Evolutionary conservation across 2,888 invertebrate species (phyloP), one percentile per base, ranked within the genome.

Genomic region (Trichopria drosophilae): DNA sequence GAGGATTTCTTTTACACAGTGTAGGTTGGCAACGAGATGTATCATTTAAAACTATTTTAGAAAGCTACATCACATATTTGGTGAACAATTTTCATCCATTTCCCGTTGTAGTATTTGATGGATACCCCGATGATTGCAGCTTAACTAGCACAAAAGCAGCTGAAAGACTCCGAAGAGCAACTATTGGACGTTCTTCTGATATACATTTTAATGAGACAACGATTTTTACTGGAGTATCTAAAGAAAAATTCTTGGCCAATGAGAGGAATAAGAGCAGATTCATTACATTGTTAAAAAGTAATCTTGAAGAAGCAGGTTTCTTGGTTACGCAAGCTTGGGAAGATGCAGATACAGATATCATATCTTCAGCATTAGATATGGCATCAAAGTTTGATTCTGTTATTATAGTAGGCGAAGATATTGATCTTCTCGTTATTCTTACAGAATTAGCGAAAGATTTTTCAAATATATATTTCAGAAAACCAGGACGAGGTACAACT

Each of bases 271-370:
- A 63, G 53, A 52, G 51, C n/a, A 60, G 39, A 51, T 20, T 67
- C 50, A 67, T 69, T 51, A 51, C 62, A 35, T 67, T 71, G 67
- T 60, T 71, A 43, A 55, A 60, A 62, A 63, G 67, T 62, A 66
- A 67, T 61, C 68, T 73, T 36, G 49, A 66, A 63, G 51, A 62
- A 64, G 65, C 61, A 53, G 63, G 66, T 66, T 72, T 72, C 60
- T 62, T 62, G 54, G 68, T 67, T 61, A 66, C 68, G 64, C 65
- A 67, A 65, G 67, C 68, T 51, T 55, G 57, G 63, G 66, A 70
- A 68, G 68, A 71, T 66, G 69, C 68, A 46, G 72, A 70, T 67
- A 67, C 68, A 58, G 64, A 71, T 36, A 73, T 72, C 51, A 58
- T 72, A 36, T 65, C 73, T 45, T 20, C 37, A n/a, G 41, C 22